Evolutionary conservation across 1,140 invertebrate genomes (phyloP), one percentile per base, ranked within the genome.

Genomic region (Oedothorax gibbosus): DNA sequence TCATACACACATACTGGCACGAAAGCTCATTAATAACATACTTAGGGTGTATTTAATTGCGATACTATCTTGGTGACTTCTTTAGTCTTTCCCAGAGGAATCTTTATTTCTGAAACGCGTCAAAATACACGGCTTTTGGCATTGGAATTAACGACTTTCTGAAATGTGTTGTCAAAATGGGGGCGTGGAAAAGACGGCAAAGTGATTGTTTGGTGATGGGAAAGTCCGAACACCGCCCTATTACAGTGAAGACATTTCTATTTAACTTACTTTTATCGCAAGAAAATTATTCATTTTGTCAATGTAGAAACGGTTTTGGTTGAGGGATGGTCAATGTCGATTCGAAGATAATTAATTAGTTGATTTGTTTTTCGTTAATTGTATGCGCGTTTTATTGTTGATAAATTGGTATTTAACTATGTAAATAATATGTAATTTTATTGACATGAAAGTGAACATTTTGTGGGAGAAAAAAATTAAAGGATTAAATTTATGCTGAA

Each of bases 21-120:
- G 66, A 78, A n/a, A 14, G 68, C 14, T 35, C 76, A 68, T 79
- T 56, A 79, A 79, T 79, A 68, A 79, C 35, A 71, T 57, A 79
- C 35, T n/a, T 21, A 56, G 7, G 6, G 64, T 18, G 72, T 75
- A 79, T 79, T 79, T 65, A 79, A 79, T 79, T 66, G 68, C 14
- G 77, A 66, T 66, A 21, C 51, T 66, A 79, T 79, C 76, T 53
- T 11, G 14, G 18, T 49, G 57, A 20, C 18, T 60, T 51, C 35
- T 77, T 77, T 64, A 64, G 35, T 64, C 75, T 57, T 60, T 75
- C 72, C 51, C 72, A 54, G 57, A 35, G 35, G 35, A 35, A 35
- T 35, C 35, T 35, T 35, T 35, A 35, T 35, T 35, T 35, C 35
- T 35, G 35, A 35, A 35, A 35, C 35, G 1, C 35, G 35, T 35